These are phyloP conservation scores for Lithophane semibrunnea DNA, from an alignment of 2,888 invertebrate species.

Conservation along the genomic window DNA sequence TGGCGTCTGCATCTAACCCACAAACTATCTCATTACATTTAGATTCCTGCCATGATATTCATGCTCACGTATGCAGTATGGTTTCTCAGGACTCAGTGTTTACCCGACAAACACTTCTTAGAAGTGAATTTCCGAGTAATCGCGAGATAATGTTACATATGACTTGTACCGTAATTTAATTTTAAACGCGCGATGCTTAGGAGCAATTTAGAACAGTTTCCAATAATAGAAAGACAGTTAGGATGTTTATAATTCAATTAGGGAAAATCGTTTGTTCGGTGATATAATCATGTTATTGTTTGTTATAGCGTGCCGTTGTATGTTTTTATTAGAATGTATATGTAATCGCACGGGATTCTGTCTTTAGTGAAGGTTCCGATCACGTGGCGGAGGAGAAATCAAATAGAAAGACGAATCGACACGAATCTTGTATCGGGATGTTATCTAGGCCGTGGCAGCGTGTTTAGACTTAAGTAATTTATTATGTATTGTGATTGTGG, in stretches of 20 bases:
- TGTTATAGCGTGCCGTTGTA: constrained; percentile 25
- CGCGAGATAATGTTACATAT: constrained; percentile 53
- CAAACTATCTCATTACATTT: constrained; percentile 60
- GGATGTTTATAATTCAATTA: constrained; percentile 66
- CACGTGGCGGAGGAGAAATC: constrained; percentile 49
- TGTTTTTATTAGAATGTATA: constrained; percentile 23
- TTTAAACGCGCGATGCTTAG: constrained; percentile 54
- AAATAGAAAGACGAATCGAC: constrained; percentile 47
- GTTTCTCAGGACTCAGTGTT: constrained; percentile 29
- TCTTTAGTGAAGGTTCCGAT: constrained; percentile 39
- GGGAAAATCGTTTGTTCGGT: constrained; percentile 40
- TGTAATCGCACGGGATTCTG: constrained; percentile 39
- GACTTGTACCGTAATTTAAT: constrained; percentile 53
- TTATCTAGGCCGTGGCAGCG: constrained; percentile 6
- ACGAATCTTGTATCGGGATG: constrained; percentile 14
- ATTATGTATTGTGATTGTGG: constrained; percentile 6
- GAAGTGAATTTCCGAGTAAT: constrained; percentile 53
- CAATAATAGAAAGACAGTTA: constrained; percentile 41
- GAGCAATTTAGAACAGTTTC: constrained; percentile 44
- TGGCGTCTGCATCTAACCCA: constrained; percentile 45
- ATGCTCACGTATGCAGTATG: constrained; percentile 39
- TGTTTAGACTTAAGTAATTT: constrained; percentile 18
- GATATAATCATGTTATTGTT: constrained; percentile 45
- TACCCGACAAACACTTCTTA: constrained; percentile 46
- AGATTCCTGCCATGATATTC: constrained; percentile 56